Conservation (phyloP, 2,888 invertebrate genomes). For the Drosophila lutescens region DNA sequence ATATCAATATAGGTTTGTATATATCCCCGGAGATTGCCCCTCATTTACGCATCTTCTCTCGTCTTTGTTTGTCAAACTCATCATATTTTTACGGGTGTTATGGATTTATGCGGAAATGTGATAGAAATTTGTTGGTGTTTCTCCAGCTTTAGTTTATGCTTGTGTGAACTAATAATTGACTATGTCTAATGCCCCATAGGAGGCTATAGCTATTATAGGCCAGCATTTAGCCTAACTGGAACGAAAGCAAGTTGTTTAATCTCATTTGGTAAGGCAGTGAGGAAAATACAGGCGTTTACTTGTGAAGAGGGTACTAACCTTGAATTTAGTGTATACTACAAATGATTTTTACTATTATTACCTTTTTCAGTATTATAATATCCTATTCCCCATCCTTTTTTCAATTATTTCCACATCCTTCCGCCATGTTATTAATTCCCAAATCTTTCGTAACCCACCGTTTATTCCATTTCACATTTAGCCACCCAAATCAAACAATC, state of each 20-base stretch:
- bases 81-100: constrained; percentile 75
- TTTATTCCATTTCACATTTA: constrained; percentile 42
- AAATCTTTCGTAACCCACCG: not conserved
- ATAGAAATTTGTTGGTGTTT: constrained; percentile 44
- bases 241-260: constrained; percentile 36
- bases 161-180: constrained; percentile 74
- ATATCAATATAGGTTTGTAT: not conserved
- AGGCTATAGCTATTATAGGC: constrained; percentile 25
- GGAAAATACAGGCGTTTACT: too few species aligned
- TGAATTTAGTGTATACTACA: too few species aligned
- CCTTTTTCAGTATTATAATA: not conserved
- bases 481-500: constrained; percentile 61
- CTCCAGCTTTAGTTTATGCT: constrained; percentile 52
- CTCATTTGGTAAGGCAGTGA: constrained; percentile 5
- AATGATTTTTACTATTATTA: not conserved
- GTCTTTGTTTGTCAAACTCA: constrained; percentile 63
- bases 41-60: constrained; percentile 38
- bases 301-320: not conserved
- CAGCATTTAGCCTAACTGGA: constrained; percentile 23
- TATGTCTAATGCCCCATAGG: constrained; percentile 44
- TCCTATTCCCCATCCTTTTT: too few species aligned
- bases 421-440: constrained; percentile 1
- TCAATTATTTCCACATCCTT: not conserved
- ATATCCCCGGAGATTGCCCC: constrained; percentile 32
- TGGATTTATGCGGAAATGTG: constrained; percentile 73